These are phyloP conservation scores for Fragum fragum DNA, from an alignment of 2,888 invertebrate species.

Conservation along the genomic window DNA sequence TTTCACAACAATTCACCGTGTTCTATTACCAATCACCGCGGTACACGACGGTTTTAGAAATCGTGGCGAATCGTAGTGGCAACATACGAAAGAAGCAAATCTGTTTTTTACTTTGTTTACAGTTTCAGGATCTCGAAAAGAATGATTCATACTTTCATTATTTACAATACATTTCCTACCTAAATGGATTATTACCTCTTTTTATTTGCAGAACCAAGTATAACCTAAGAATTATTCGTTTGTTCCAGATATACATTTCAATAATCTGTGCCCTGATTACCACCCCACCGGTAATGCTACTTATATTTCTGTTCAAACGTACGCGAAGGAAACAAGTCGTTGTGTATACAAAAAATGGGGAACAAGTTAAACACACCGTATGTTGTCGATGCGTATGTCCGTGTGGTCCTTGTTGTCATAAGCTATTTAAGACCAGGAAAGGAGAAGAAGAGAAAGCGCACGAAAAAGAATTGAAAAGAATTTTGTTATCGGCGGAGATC, in stretches of 20 bases:
- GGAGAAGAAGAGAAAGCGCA: conserved; percentile 5
- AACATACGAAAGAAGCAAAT: too few relatives aligned
- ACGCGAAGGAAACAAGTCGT: conserved; percentile 35
- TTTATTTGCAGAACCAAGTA: too few relatives aligned
- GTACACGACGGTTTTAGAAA: too few relatives aligned
- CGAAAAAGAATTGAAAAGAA: conserved; percentile 26
- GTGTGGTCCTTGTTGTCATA: conserved; percentile 25
- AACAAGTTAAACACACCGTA: not conserved
- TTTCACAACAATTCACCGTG: too few relatives aligned
- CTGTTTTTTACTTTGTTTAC: too few relatives aligned
- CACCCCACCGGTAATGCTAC: conserved; percentile 67
- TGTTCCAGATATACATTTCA: conserved; percentile 69
- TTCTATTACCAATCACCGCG: too few relatives aligned
- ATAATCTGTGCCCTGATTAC: conserved; percentile 72
- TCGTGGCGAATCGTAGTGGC: too few relatives aligned
- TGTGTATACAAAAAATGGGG: not conserved
- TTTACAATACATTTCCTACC: too few relatives aligned
- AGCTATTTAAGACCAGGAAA: conserved; percentile 25
- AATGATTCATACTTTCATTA: too few relatives aligned
- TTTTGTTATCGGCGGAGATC: conserved; percentile 29
- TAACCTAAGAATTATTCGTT: too few relatives aligned
- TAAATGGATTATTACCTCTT: too few relatives aligned
- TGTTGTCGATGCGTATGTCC: conserved; percentile 28
- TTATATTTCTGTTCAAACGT: conserved; percentile 71
- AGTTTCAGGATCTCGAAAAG: too few relatives aligned